Evolutionary conservation across 2,797 vertebrate species (phyloP).

Genomic region (Phoxinus dragarum): DNA sequence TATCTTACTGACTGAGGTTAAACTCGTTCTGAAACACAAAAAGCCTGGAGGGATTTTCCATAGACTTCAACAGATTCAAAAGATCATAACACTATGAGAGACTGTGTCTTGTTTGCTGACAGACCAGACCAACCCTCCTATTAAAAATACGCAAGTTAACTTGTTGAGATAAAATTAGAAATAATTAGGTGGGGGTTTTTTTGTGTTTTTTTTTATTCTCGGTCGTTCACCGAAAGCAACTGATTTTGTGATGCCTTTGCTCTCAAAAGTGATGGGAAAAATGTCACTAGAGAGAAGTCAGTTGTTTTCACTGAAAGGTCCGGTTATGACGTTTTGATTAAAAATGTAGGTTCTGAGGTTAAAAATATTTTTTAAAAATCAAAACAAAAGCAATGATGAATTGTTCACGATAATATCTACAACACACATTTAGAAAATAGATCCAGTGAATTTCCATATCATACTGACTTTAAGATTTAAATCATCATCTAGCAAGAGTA

Average conservation of each 20-base stretch:
- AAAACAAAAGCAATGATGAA: not conserved
- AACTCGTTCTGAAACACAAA: slow-evolving; percentile 12
- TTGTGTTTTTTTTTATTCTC: not conserved
- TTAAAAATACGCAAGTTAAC: slow-evolving; percentile 9
- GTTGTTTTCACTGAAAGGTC: not conserved
- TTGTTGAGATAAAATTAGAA: not conserved
- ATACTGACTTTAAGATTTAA: no score
- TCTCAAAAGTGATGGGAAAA: not conserved
- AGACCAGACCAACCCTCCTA: not conserved
- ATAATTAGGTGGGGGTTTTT: not conserved
- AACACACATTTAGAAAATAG: not conserved
- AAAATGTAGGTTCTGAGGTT: not conserved
- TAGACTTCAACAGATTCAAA: not conserved
- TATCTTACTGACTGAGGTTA: slow-evolving; percentile 4
- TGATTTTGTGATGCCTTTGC: not conserved
- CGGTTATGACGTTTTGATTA: not conserved
- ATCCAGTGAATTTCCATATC: no score
- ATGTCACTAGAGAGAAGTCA: not conserved
- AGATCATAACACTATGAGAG: slow-evolving; percentile 22
- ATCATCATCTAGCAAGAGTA: not conserved
- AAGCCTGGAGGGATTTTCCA: slow-evolving; percentile 17
- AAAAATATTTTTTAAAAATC: not conserved
- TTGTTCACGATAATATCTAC: not conserved
- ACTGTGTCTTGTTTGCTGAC: not conserved
- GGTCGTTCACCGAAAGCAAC: not conserved